Base-by-base conservation (phyloP, 2,888 invertebrate genomes). In the Stenodera caucasica region DNA sequence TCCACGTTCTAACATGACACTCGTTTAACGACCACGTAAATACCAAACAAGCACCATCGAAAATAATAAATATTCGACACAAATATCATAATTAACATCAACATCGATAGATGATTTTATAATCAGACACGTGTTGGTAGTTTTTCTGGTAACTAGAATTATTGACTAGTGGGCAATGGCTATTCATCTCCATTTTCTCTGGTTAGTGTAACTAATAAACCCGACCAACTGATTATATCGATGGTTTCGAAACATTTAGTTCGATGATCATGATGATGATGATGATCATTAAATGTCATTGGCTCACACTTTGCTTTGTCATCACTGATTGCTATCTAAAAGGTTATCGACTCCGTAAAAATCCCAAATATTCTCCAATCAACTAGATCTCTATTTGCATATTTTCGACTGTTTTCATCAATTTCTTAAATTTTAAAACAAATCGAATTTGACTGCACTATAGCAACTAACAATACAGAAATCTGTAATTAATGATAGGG, bases 1-100 rank as follows among this genome's bases (percentile, higher is more conserved):
- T 64, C 61, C 49, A 51, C 64, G 61, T 58, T 65, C 59, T n/a
- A 32, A 59, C 58, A 59, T 58, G 58, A 59, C 62, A 63, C 53
- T 45, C 60, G 63, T 57, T 63, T 60, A 63, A 60, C 60, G 57
- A 57, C 60, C 57, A 63, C n/a, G 58, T 60, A 60, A 63, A 63
- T 60, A 52, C 60, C 55, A 49, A 60, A 60, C 45, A 51, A 57
- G 54, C 57, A 57, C 60, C 60, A 63, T 58, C 58, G 57, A 57
- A 53, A 49, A 57, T 57, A 56, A 15, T 33, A 55, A 35, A 14
- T 14, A 35, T 9, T n/a, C n/a, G n/a, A 40, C 18, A 40, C 11
- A 37, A 7, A 15, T 40, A 21, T 40, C 1, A 12, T 21, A 26
- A 26, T 5, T 2, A 26, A 26, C 26, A 26, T 4, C 26, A 5